These are phyloP conservation scores for Styela plicata DNA, from an alignment of 23 tunicate species.

Conservation along the genomic window DNA sequence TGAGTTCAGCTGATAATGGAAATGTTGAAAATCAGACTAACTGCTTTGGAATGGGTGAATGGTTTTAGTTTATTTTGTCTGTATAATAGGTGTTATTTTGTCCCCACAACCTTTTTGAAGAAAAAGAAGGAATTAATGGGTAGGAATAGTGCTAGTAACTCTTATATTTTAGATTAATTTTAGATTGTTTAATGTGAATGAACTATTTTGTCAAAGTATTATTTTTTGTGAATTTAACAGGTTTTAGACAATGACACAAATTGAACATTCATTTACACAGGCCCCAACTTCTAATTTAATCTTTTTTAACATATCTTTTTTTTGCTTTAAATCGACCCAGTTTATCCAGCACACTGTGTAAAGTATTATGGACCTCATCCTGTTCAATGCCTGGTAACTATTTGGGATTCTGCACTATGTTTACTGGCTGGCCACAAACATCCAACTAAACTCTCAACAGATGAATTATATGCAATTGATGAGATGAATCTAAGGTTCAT, in stretches of 20 bases:
- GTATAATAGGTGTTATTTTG: not conserved
- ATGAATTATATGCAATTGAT: not conserved
- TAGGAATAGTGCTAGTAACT: too few species aligned
- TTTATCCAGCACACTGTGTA: slow-evolving; percentile 10
- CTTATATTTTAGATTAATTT: too few species aligned
- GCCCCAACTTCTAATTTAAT: too few species aligned
- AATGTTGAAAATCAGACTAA: not conserved
- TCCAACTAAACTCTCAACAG: not conserved
- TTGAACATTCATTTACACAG: too few species aligned
- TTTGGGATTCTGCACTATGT: slow-evolving; percentile 16
- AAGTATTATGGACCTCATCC: slow-evolving; percentile 30
- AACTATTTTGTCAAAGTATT: too few species aligned
- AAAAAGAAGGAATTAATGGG: too few species aligned
- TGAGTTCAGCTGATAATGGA: not conserved
- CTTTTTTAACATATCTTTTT: not conserved
- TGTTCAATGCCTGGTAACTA: slow-evolving; percentile 15
- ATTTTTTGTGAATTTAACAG: too few species aligned
- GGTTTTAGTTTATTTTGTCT: not conserved
- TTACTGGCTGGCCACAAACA: slow-evolving; percentile 2
- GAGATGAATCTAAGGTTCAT: not conserved
- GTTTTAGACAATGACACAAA: too few species aligned
- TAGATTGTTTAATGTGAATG: too few species aligned
- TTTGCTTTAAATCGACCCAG: not conserved
- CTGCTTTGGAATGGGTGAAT: slow-evolving; percentile 9
- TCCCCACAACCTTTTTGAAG: too few species aligned